Conservation (phyloP, 2,113 vertebrate genomes). For the Sinosuthora webbiana region DNA sequence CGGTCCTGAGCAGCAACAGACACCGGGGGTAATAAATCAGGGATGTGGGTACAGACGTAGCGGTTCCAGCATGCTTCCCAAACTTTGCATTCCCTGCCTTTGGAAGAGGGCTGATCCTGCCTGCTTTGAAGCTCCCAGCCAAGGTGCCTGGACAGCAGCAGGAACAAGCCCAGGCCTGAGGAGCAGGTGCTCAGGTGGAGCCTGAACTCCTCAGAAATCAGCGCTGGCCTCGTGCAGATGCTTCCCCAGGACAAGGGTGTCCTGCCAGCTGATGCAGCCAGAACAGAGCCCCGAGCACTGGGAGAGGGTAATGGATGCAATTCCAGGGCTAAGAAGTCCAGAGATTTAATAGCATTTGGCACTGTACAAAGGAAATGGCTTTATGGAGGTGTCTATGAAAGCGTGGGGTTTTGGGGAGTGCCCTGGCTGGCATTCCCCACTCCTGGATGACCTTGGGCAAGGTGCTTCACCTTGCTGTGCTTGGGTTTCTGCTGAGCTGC, state of each 20-base stretch:
- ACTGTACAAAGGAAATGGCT: slow-evolving; percentile 17
- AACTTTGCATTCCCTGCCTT: not conserved
- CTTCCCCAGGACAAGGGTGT: not conserved
- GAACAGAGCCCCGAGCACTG: slow-evolving; percentile 2
- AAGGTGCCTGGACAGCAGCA: not conserved
- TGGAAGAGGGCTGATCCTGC: not conserved
- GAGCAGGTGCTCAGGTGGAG: slow-evolving; percentile 27
- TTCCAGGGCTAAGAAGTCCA: slow-evolving; percentile 17
- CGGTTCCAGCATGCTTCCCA: not conserved
- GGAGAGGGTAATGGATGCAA: not conserved
- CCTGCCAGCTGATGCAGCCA: slow-evolving; percentile 48
- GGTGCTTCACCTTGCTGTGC: not conserved
- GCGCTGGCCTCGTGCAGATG: not conserved
- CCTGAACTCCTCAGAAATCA: not conserved
- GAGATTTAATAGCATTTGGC: slow-evolving; percentile 32
- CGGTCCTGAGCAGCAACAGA: not conserved
- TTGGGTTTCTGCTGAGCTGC: not conserved
- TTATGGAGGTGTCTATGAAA: not conserved
- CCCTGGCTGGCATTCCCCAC: not conserved
- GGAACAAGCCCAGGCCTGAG: not conserved
- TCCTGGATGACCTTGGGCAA: not conserved
- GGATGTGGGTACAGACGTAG: not conserved
- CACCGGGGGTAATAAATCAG: not conserved
- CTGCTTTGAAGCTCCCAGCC: not conserved
- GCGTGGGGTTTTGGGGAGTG: not conserved